Conservation (phyloP, 2,113 vertebrate genomes). For the Heloderma charlesbogerti region DNA sequence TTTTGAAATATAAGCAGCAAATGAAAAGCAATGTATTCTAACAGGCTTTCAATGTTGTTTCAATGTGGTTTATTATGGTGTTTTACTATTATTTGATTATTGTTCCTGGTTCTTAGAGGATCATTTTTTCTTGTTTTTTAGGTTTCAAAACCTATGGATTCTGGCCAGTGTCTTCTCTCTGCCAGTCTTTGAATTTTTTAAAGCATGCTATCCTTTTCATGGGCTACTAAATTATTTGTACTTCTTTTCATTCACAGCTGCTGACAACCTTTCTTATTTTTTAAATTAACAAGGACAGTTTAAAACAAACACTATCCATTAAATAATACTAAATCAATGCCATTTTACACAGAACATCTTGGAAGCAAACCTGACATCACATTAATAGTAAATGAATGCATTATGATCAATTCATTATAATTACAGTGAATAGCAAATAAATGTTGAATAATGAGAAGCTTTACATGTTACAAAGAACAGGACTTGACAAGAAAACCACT, state of each 20-base stretch:
- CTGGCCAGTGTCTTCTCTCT: neutral
- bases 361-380: constrained; percentile 61
- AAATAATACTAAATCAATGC: constrained; percentile 66
- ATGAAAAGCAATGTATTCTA: neutral
- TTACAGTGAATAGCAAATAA: constrained; percentile 65
- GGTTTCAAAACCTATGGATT: neutral
- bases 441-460: constrained; percentile 69
- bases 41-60: neutral
- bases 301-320: constrained; percentile 56
- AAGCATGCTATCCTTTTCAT: neutral
- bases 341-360: constrained; percentile 69
- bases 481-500: constrained; percentile 62
- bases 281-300: constrained; percentile 65
- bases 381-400: constrained; percentile 71
- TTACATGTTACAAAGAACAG: constrained; percentile 57
- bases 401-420: constrained; percentile 61
- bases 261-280: constrained; percentile 61
- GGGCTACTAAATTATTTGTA: constrained; percentile 1
- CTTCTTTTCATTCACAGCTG: constrained; percentile 59
- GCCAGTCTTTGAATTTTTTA: neutral
- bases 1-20: neutral
- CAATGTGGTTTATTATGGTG: neutral
- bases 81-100: neutral
- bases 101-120: neutral
- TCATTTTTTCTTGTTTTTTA: neutral